Evolutionary conservation across 2,888 invertebrate genomes (phyloP), one percentile per base, ranked within the genome.

Genomic region (Melanostoma mellinum): DNA sequence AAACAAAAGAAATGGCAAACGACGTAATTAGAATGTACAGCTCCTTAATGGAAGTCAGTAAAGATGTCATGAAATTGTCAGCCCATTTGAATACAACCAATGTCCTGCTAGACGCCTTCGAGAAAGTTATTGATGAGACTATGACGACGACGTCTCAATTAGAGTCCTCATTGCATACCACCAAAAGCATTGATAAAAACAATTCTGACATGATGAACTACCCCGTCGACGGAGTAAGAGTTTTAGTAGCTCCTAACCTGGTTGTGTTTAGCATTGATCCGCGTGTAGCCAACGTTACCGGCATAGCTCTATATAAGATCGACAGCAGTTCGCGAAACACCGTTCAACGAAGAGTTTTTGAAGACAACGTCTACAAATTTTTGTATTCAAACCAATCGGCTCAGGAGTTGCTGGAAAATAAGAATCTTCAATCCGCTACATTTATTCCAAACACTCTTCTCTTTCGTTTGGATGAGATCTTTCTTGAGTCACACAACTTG

Each of bases 81-180:
- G 92, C 87, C 55, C 74, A 92, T 32, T 91, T 95, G 69, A 94
- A 95, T 89, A 93, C 94, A 20, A 94, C 94, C 1, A 94, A 94
- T 88, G 92, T 92, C 9, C 92, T 94, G 80, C 89, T 95, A 63
- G 93, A 94, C 87, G 92, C 93, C 5, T 90, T 94, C 36, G 94
- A 93, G 86, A 91, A 92, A 85, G 91, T 93, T 40, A 92, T 94
- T 82, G 92, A 93, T 87, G 89, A 92, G 85, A 90, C 91, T 74
- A 90, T 91, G 9, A 53, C 78, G 20, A 61, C 68, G 65, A n/a
- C 76, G 33, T 3, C 48, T n/a, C 6, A 50, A 36, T n/a, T 5
- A 20, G 8, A 20, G 20, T 5, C 48, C 50, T 4, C 20, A 6
- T 20, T 9, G 38, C 3, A 52, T 63, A 9, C 33, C 2, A 55